A percentile compares a stretch with the other conserved stretches of the same genome.
Conservation (phyloP, 2,797 vertebrate genomes). For the Molossus alvarezi region DNA sequence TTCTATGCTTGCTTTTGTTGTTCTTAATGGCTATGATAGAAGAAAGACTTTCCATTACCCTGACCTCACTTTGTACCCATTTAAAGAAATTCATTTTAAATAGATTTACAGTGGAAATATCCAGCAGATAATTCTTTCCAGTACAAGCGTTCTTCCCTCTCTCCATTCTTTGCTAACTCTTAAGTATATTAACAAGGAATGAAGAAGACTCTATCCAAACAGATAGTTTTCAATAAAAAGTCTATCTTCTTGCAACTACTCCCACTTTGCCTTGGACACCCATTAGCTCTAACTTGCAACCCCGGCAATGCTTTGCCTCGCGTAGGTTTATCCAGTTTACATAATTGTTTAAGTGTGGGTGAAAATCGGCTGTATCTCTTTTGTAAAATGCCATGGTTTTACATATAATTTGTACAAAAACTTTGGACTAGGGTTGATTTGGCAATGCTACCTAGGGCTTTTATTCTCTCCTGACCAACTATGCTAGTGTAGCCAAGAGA, state of each 20-base stretch:
- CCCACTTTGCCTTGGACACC: background rate
- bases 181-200: constrained; percentile 67
- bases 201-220: constrained; percentile 31
- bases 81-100: constrained; percentile 60
- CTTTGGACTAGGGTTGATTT: background rate
- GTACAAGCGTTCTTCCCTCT: background rate
- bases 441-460: background rate
- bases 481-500: background rate
- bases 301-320: background rate
- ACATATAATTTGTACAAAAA: background rate
- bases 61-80: constrained; percentile 12
- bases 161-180: constrained; percentile 15
- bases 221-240: background rate
- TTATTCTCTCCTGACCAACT: background rate
- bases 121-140: constrained; percentile 28
- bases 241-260: background rate
- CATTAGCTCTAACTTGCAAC: background rate
- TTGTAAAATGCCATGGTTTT: background rate
- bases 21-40: background rate
- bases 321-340: background rate
- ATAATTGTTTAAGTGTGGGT: background rate
- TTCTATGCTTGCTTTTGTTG: background rate
- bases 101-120: constrained; percentile 38
- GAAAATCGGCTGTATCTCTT: background rate
- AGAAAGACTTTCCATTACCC: constrained; percentile 25